Conservation (phyloP, 2,797 vertebrate genomes). For the Potorous gilbertii region DNA sequence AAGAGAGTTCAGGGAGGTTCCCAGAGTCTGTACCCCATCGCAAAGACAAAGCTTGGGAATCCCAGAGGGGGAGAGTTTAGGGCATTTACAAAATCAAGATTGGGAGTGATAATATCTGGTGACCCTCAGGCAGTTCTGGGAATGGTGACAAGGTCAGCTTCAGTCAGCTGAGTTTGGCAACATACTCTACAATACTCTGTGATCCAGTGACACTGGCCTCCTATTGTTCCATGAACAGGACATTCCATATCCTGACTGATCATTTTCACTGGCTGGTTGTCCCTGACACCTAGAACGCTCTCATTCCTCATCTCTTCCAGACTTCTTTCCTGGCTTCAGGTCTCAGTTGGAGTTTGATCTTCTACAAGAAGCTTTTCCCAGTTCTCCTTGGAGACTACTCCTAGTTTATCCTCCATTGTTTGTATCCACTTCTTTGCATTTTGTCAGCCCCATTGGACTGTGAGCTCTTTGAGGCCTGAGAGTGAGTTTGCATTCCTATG, state of each 20-base stretch:
- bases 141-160: neutral
- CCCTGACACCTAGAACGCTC: neutral
- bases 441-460: neutral
- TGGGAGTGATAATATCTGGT: neutral
- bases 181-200: neutral
- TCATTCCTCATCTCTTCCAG: neutral
- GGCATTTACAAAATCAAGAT: neutral
- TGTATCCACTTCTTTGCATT: neutral
- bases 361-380: neutral
- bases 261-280: neutral
- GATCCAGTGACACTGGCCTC: neutral
- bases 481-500: neutral
- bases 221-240: neutral
- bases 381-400: neutral
- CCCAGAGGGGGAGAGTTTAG: neutral
- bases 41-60: neutral
- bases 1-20: no score
- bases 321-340: neutral
- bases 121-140: neutral
- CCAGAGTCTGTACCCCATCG: no score
- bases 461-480: neutral
- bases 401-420: neutral
- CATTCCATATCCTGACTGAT: neutral
- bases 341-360: neutral
- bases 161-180: neutral